Evolutionary conservation across 2,113 vertebrate species (phyloP).

Genomic region (Antechinus flavipes): DNA sequence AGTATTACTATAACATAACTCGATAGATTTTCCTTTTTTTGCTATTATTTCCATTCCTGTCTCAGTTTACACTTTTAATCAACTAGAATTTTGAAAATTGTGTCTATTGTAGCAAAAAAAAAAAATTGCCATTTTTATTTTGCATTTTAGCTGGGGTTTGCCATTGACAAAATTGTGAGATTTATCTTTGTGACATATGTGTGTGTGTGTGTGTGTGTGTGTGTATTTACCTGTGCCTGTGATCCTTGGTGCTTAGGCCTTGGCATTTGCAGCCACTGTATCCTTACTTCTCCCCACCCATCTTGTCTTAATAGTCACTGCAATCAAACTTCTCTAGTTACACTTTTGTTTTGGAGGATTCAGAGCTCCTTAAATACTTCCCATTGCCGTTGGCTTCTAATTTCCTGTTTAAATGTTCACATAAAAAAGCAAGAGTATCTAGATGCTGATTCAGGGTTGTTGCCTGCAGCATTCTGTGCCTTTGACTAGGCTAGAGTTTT

Average conservation of each 20-base stretch:
- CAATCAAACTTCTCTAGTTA: neutral
- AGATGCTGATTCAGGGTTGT: neutral
- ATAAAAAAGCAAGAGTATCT: neutral
- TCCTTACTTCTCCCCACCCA: neutral
- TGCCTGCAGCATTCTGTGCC: neutral
- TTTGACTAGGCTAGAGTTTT: neutral
- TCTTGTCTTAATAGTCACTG: neutral
- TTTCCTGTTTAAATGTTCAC: neutral
- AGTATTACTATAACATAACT: neutral
- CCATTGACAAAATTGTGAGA: neutral
- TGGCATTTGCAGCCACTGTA: neutral
- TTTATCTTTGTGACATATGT: neutral
- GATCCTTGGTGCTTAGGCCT: neutral
- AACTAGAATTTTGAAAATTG: neutral
- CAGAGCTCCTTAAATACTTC: neutral
- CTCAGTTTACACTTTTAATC: neutral
- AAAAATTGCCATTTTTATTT: neutral
- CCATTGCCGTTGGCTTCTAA: neutral
- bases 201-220: too few species aligned
- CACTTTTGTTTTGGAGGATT: neutral
- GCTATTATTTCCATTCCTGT: neutral
- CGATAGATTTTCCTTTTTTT: neutral
- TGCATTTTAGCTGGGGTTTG: neutral
- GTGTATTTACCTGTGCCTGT: too few species aligned
- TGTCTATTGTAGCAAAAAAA: neutral